Evolutionary conservation across 2,797 vertebrate species (phyloP).

Genomic region (Hafferia zeledoni): DNA sequence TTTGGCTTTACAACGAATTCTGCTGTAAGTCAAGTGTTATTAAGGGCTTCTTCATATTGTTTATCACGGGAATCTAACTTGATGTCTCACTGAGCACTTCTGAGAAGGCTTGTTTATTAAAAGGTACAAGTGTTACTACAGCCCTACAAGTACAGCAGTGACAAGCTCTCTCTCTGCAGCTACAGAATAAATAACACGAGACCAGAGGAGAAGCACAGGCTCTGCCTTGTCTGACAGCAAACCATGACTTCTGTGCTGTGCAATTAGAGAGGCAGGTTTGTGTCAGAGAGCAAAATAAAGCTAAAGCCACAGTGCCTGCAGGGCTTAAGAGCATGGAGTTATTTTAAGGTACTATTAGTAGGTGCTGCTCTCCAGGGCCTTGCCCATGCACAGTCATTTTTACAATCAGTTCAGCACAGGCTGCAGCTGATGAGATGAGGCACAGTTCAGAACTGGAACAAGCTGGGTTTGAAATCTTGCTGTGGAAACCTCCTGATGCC

Average conservation of each 20-base stretch:
- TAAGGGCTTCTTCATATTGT: background rate
- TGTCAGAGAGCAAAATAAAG: background rate
- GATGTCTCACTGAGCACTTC: background rate
- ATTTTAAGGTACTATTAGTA: background rate
- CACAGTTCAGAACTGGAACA: background rate
- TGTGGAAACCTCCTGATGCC: background rate
- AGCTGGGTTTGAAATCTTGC: background rate
- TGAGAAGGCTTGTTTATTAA: conserved; percentile 30
- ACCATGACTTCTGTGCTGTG: fast-evolving
- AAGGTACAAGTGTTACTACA: conserved; percentile 37
- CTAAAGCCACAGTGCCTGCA: background rate
- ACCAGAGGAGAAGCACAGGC: background rate
- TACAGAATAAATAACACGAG: background rate
- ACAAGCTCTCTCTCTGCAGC: background rate
- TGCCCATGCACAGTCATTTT: background rate
- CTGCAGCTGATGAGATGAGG: background rate
- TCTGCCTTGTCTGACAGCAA: background rate
- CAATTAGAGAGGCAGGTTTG: background rate
- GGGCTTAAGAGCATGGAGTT: background rate
- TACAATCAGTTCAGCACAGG: fast-evolving
- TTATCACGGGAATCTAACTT: background rate
- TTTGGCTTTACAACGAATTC: conserved; percentile 14
- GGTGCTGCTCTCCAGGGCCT: background rate
- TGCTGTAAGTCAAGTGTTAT: conserved; percentile 12
- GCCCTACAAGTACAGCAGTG: background rate